phyloP scores from a whole-genome alignment of 2,113 vertebrate genomes.

The Pelobates fuscus region DNA sequence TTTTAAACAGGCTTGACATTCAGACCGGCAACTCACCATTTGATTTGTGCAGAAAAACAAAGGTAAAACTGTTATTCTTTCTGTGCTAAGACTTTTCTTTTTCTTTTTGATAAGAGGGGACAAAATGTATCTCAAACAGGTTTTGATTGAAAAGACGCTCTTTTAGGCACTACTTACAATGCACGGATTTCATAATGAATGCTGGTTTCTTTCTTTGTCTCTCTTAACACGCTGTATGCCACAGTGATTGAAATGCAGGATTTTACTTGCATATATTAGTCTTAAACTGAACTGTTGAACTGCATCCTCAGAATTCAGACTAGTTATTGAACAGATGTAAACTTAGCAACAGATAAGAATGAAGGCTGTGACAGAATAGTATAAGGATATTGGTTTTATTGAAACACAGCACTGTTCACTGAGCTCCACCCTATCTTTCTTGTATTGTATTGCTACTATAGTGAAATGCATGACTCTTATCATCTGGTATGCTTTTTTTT shows the following conservation, averaged over 20 bases:
- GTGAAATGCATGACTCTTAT: not conserved
- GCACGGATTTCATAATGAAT: constrained; percentile 15
- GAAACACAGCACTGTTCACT: not conserved
- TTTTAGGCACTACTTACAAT: not conserved
- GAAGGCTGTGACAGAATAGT: not conserved
- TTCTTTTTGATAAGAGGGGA: not conserved
- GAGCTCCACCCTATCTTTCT: constrained; percentile 39
- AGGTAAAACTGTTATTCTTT: constrained; percentile 52
- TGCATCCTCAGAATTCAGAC: not conserved
- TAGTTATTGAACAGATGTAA: not conserved
- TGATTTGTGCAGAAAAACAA: constrained; percentile 54
- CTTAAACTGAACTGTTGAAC: not conserved
- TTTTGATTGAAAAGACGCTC: not conserved
- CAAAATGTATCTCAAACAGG: not conserved
- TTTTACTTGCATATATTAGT: not conserved
- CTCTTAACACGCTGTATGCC: constrained; percentile 1
- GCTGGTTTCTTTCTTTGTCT: constrained; percentile 14
- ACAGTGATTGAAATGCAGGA: not conserved
- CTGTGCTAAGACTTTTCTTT: not conserved
- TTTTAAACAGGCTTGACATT: constrained; percentile 53
- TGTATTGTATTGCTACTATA: not conserved
- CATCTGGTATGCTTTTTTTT: not conserved
- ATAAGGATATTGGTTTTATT: not conserved
- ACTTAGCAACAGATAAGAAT: not conserved
- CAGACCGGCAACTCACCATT: constrained; percentile 50